phyloP scores from a whole-genome alignment of 2,113 vertebrate species.

The Bos indicus region DNA sequence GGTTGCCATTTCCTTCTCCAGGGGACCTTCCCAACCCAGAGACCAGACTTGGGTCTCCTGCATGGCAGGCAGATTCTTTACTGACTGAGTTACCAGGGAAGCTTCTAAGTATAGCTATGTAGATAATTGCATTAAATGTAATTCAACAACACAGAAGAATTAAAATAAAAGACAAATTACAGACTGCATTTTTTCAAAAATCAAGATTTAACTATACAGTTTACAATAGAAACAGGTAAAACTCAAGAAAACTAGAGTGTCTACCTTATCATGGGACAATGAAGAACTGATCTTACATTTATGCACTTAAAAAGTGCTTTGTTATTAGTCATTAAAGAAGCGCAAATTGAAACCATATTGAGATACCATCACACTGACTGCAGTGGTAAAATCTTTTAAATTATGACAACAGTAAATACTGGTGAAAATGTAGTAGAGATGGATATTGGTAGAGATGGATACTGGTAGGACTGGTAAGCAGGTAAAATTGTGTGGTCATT shows the following conservation, averaged over 20 bases:
- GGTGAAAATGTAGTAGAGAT: background rate
- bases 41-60: background rate
- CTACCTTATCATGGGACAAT: background rate
- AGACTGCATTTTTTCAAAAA: background rate
- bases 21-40: background rate
- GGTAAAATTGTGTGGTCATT: background rate
- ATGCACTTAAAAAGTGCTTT: background rate
- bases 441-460: background rate
- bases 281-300: background rate
- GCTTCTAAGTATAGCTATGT: background rate
- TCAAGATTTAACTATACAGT: background rate
- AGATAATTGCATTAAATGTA: background rate
- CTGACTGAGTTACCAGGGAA: background rate
- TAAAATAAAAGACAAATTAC: background rate
- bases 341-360: background rate
- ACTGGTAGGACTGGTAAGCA: fast-evolving
- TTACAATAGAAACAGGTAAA: background rate
- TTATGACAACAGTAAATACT: background rate
- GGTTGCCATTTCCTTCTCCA: background rate
- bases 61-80: background rate
- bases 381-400: background rate
- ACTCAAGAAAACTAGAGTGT: background rate
- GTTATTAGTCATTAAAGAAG: background rate
- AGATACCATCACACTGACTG: background rate
- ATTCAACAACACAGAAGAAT: background rate